A percentile compares a stretch with the other conserved stretches of the same genome.
phyloP scores from a whole-genome alignment of 2,888 invertebrate genomes.

The Polyommatus iphigenia region DNA sequence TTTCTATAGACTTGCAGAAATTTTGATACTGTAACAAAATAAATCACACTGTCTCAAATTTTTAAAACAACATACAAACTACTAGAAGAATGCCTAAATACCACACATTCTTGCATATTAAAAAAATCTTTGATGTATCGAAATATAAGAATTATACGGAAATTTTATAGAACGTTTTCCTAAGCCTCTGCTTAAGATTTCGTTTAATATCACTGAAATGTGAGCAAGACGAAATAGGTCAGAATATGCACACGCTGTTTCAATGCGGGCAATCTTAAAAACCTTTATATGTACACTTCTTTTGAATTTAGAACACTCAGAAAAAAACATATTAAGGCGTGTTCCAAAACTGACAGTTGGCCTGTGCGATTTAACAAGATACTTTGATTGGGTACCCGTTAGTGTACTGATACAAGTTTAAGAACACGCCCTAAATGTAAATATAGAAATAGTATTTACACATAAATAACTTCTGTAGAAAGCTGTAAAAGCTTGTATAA shows the following conservation, averaged over 20 bases:
- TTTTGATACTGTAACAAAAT: too few species aligned
- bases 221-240: constrained; percentile 4
- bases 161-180: not conserved
- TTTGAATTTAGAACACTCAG: not conserved
- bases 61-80: too few species aligned
- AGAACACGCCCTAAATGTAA: not conserved
- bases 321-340: not conserved
- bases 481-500: not conserved
- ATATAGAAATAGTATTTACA: not conserved
- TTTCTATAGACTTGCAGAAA: too few species aligned
- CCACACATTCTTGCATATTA: not conserved
- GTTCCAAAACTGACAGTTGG: not conserved
- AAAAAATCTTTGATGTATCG: not conserved
- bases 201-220: not conserved
- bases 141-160: not conserved
- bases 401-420: not conserved
- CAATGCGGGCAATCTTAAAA: constrained; percentile 26
- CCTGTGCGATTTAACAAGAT: too few species aligned
- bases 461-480: too few species aligned
- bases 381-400: not conserved
- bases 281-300: not conserved
- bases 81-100: not conserved
- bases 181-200: not conserved
- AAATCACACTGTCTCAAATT: too few species aligned
- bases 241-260: constrained; percentile 27